Conservation (phyloP, 2,797 vertebrate species). For the Spondyliosoma cantharus region DNA sequence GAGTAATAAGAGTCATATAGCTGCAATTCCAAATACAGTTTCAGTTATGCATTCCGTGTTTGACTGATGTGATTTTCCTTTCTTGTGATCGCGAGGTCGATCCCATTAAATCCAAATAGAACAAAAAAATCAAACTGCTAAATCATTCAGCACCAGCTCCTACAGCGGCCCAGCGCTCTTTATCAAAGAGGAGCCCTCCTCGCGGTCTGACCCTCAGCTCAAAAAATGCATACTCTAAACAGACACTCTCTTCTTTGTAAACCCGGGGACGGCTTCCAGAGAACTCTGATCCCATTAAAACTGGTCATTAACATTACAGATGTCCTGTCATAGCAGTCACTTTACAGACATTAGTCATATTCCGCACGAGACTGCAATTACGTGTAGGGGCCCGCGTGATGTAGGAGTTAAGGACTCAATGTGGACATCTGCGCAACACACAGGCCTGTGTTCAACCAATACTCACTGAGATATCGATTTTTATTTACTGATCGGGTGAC, state of each 20-base stretch:
- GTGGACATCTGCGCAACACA: not conserved
- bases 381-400: conserved; percentile 15
- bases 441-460: not conserved
- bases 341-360: conserved; percentile 59
- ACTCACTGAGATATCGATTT: not conserved
- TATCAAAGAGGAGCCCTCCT: too few species aligned
- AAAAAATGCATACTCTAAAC: conserved; percentile 1
- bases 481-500: conserved; percentile 16
- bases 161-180: too few species aligned
- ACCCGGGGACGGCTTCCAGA: conserved; percentile 29
- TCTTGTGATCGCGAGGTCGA: too few species aligned
- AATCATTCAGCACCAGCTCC: too few species aligned
- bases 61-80: too few species aligned
- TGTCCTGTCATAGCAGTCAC: conserved; percentile 53
- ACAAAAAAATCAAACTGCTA: too few species aligned
- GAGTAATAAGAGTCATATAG: too few species aligned
- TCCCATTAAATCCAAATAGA: too few species aligned
- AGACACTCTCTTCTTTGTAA: conserved; percentile 19
- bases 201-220: not conserved
- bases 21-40: too few species aligned
- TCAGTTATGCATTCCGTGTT: too few species aligned
- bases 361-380: conserved; percentile 14
- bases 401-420: conserved; percentile 10
- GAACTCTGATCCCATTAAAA: conserved; percentile 62
- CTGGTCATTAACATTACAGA: conserved; percentile 69